A percentile compares a stretch with the other conserved stretches of the same genome.
Conservation (phyloP, 2,888 invertebrate species). For the Acronicta alni region DNA sequence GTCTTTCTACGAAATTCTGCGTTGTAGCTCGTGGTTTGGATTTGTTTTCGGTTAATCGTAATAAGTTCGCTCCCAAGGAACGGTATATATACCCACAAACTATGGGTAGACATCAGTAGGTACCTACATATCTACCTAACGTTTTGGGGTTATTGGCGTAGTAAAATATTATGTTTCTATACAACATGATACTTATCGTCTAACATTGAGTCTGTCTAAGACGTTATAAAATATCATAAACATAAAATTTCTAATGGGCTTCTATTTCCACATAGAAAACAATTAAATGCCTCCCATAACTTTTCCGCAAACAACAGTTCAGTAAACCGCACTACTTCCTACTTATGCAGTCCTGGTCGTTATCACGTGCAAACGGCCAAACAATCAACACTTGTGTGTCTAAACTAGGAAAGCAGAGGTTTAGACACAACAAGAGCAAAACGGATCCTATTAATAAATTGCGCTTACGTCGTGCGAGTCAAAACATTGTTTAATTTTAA, state of each 20-base stretch:
- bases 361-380: conserved; percentile 51
- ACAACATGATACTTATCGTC: too few species aligned
- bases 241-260: background rate
- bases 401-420: conserved; percentile 43
- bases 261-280: conserved; percentile 39
- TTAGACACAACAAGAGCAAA: conserved; percentile 56
- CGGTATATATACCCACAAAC: too few species aligned
- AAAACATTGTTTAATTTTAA: conserved; percentile 56
- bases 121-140: too few species aligned
- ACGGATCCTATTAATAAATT: conserved; percentile 45
- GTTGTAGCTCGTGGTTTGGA: too few species aligned
- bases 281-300: conserved; percentile 21
- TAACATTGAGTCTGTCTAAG: too few species aligned
- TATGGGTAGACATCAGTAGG: too few species aligned
- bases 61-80: too few species aligned
- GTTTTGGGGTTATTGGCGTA: too few species aligned
- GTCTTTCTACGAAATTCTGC: too few species aligned
- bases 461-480: conserved; percentile 45
- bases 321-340: conserved; percentile 45
- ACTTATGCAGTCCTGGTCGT: conserved; percentile 31
- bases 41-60: background rate
- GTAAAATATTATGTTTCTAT: too few species aligned
- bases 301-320: conserved; percentile 33
- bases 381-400: conserved; percentile 49
- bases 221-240: too few species aligned